These are phyloP conservation scores for Ctena decussata DNA, from an alignment of 2,888 invertebrate genomes.

Conservation along the genomic window DNA sequence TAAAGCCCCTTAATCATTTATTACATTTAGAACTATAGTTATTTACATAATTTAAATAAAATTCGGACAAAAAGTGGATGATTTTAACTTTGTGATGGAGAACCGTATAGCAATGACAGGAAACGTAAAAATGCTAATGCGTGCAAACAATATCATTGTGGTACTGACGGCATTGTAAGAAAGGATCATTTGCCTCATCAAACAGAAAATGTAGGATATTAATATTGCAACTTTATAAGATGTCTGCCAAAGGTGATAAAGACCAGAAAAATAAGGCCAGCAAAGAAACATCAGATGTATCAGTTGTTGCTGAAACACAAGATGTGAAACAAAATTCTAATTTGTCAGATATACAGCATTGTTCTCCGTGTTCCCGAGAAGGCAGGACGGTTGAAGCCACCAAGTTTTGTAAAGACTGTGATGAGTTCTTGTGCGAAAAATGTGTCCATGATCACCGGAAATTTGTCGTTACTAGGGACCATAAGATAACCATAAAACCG, in stretches of 20 bases:
- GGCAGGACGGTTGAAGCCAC: slow-evolving; percentile 57
- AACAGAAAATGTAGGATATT: no score
- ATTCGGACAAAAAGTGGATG: no score
- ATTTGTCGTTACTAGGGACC: slow-evolving; percentile 55
- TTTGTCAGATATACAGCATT: slow-evolving; percentile 10
- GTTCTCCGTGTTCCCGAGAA: slow-evolving; percentile 52
- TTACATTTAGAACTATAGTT: no score
- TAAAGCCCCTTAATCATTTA: no score
- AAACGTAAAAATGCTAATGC: no score
- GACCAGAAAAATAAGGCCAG: not conserved
- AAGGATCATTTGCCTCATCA: no score
- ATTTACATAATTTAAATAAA: no score
- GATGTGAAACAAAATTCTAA: not conserved
- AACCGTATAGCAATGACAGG: no score
- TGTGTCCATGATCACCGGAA: slow-evolving; percentile 62
- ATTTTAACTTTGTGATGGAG: no score
- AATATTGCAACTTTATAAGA: no score
- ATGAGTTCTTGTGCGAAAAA: slow-evolving; percentile 62
- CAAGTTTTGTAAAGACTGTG: slow-evolving; percentile 62
- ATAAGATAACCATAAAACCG: slow-evolving; percentile 32
- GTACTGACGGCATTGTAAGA: no score
- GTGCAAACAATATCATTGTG: no score
- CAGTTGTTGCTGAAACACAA: not conserved
- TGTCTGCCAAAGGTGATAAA: not conserved
- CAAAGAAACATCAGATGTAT: not conserved